Conservation (phyloP, 2,888 invertebrate species). For the Amiota mariae region DNA sequence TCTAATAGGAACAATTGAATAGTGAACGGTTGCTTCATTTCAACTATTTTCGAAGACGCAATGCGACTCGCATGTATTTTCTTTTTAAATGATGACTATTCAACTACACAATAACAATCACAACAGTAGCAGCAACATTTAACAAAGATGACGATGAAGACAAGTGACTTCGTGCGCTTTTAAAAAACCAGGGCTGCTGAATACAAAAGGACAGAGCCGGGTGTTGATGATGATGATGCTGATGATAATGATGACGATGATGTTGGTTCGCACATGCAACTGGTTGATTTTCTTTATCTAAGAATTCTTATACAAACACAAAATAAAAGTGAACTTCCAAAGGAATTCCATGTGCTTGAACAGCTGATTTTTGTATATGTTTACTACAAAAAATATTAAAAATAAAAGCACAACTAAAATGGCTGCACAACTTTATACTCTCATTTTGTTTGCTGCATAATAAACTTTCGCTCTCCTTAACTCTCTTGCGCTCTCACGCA, state of each 20-base stretch:
- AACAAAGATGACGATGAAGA: not conserved
- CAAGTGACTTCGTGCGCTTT: not conserved
- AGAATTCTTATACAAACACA: too few relatives aligned
- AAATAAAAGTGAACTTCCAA: not conserved
- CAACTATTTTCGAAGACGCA: too few relatives aligned
- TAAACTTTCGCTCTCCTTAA: constrained; percentile 23
- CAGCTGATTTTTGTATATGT: constrained; percentile 47
- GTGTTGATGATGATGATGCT: not conserved
- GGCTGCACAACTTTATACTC: constrained; percentile 5
- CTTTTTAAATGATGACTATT: too few relatives aligned
- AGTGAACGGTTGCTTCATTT: too few relatives aligned
- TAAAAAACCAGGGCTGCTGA: not conserved
- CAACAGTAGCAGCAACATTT: not conserved
- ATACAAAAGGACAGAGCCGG: not conserved
- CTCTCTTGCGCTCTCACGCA: constrained; percentile 17
- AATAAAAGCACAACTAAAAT: not conserved
- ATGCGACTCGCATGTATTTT: too few relatives aligned
- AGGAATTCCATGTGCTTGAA: constrained; percentile 46
- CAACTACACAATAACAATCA: not conserved
- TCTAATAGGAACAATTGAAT: too few relatives aligned
- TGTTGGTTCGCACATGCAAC: not conserved
- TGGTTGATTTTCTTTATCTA: not conserved
- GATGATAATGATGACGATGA: too few relatives aligned
- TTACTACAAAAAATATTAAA: constrained; percentile 40
- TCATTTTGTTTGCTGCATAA: constrained; percentile 45